Conservation (phyloP, 2,888 invertebrate species). For the Hydrotaea cyrtoneurina region DNA sequence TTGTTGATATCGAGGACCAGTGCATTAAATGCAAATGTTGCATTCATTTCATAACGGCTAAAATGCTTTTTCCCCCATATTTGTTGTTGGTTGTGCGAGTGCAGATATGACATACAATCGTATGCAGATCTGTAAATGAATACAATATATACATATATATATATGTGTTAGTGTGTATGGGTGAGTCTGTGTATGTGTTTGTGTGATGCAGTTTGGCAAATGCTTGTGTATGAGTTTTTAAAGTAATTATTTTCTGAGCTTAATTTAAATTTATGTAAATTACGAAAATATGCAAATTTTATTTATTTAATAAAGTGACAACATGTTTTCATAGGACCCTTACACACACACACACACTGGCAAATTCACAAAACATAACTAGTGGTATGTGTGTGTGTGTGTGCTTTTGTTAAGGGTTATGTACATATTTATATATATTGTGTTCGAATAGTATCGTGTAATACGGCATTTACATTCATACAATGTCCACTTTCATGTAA, state of each 20-base stretch:
- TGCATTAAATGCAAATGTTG: constrained; percentile 68
- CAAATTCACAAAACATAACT: neutral
- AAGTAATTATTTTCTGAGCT: constrained; percentile 63
- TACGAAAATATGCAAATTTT: constrained; percentile 67
- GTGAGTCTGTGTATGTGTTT: neutral
- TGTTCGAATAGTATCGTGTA: neutral
- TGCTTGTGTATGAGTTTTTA: constrained; percentile 44
- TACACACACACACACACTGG: neutral
- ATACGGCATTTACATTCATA: neutral
- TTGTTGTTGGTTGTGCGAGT: constrained; percentile 26
- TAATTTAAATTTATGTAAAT: constrained; percentile 71
- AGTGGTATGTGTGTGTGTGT: neutral
- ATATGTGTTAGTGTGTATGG: neutral
- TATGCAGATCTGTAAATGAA: neutral
- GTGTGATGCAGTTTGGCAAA: neutral
- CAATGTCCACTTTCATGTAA: constrained; percentile 29
- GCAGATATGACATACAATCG: constrained; percentile 15
- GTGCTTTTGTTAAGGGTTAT: neutral
- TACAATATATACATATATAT: no score
- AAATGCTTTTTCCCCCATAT: constrained; percentile 52
- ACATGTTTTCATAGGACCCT: constrained; percentile 47
- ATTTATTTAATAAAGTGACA: constrained; percentile 67
- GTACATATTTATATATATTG: neutral
- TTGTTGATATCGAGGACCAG: constrained; percentile 63
- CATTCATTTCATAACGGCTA: constrained; percentile 57